Evolutionary conservation across 2,888 invertebrate genomes (phyloP).

Genomic region (Beris morrisii): DNA sequence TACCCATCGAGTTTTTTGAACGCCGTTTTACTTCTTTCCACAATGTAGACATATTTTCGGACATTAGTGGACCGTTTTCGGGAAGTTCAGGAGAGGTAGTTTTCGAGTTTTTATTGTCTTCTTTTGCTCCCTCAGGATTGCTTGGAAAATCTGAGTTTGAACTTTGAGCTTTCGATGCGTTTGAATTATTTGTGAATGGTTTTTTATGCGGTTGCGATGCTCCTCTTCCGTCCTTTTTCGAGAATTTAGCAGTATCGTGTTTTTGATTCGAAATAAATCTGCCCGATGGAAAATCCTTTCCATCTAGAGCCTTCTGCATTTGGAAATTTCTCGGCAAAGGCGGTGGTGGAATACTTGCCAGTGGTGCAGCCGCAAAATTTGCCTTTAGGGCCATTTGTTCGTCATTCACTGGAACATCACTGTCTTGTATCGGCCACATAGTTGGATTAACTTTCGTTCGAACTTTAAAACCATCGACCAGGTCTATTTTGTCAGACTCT

Average conservation of each 20-base stretch:
- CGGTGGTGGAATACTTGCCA: conserved; percentile 19
- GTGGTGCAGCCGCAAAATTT: conserved; percentile 22
- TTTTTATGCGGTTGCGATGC: conserved; percentile 16
- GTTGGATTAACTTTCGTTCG: conserved; percentile 80
- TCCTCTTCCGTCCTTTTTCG: conserved; percentile 7
- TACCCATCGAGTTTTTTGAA: conserved; percentile 56
- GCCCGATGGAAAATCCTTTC: conserved; percentile 44
- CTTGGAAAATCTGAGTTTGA: neutral
- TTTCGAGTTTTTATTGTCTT: conserved; percentile 26
- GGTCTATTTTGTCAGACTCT: conserved; percentile 83
- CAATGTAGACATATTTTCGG: conserved; percentile 45
- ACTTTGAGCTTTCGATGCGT: no score
- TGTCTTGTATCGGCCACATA: conserved; percentile 78
- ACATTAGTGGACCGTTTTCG: conserved; percentile 11
- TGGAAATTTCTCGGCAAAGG: conserved; percentile 25
- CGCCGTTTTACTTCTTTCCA: conserved; percentile 65
- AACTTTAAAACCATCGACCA: conserved; percentile 75
- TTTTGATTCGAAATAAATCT: conserved; percentile 41
- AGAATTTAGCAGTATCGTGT: conserved; percentile 33
- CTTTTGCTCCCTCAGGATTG: conserved; percentile 39
- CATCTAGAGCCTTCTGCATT: conserved; percentile 33
- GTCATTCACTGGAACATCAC: conserved; percentile 41
- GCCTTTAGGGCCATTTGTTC: conserved; percentile 20
- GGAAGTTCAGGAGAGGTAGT: conserved; percentile 9
- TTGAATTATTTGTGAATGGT: no score